Evolutionary conservation across 2,797 vertebrate genomes (phyloP), one percentile per base, ranked within the genome.

Genomic region (Cygnus olor): DNA sequence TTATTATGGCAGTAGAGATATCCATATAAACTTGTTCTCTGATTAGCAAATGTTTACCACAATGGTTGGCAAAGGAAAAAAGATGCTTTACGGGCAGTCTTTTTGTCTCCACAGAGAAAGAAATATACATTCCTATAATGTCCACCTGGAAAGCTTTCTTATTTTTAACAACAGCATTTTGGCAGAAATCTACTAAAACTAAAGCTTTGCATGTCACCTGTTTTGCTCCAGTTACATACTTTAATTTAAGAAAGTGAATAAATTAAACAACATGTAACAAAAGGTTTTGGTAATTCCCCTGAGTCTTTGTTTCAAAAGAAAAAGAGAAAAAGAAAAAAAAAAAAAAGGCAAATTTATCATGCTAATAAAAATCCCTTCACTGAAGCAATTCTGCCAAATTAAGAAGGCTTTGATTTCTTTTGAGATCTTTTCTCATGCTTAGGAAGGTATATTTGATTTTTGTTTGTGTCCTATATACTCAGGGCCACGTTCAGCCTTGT

Each of bases 41-140:
- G 57, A 15, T 15, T 7, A 15, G 30, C 58, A 79, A 47, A 61
- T 32, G 32, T 34, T 87, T 5, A 2, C 49, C 17, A 6, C 8
- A 17, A 6, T 6, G 45, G 22, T 3, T 82, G 64, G 56, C 69
- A 64, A 9, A 10, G 47, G 25, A 6, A 32, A 13, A 60, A 30
- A 24, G 4, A 58, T 79, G 66, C 65, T 38, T 65, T 5, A 19
- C 6, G 38, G 60, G 34, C 63, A 21, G 5, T 14, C 44, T 54
- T 44, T 40, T 28, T 66, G 69, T 5, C 24, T 66, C 66, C 19
- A 1, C 2, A 6, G 51, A 14, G 47, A 63, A 40, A 14, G 30
- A 56, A n/a, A 32, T 3, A 17, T 3, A 53, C 51, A 18, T 19
- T 20, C 34, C 34, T 1, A 0, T 0, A 1, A 34, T 21, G 27